These are phyloP conservation scores for Noctua janthe DNA, from an alignment of 2,888 invertebrate species.

Conservation along the genomic window DNA sequence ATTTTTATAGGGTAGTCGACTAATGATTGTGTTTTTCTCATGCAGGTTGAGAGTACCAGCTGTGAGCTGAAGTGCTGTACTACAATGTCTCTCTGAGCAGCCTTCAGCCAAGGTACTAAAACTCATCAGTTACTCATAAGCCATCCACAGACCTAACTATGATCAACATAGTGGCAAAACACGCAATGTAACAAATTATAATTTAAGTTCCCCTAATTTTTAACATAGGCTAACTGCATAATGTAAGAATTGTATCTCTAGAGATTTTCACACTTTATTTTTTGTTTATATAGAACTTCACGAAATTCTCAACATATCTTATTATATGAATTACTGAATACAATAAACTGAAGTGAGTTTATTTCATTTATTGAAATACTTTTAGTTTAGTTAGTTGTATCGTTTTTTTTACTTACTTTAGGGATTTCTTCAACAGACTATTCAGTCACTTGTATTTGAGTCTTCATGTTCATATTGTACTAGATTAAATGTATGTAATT, in stretches of 20 bases:
- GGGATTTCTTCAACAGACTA: constrained; percentile 49
- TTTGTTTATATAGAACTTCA: constrained; percentile 61
- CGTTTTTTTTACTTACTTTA: constrained; percentile 58
- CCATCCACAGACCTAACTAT: constrained; percentile 86
- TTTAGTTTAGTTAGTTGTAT: constrained; percentile 62
- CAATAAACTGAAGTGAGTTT: constrained; percentile 69
- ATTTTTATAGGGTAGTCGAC: background rate
- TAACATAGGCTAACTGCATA: constrained; percentile 73
- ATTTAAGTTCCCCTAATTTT: constrained; percentile 74
- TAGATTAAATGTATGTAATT: constrained; percentile 72
- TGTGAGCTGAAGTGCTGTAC: constrained; percentile 84
- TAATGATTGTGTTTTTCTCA: constrained; percentile 22
- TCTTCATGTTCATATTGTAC: constrained; percentile 62
- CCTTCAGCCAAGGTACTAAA: constrained; percentile 87
- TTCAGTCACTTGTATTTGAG: constrained; percentile 61
- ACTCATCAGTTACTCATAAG: constrained; percentile 79
- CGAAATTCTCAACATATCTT: constrained; percentile 57
- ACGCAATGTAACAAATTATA: constrained; percentile 85
- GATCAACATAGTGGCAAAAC: constrained; percentile 86
- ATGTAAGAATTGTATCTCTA: constrained; percentile 69
- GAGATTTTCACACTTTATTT: constrained; percentile 62
- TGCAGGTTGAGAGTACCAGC: constrained; percentile 83
- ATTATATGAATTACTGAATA: constrained; percentile 67
- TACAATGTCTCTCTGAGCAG: constrained; percentile 77
- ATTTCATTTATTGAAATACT: constrained; percentile 67